Conservation (phyloP, 2,888 invertebrate species). For the Phyto melanocephala region DNA sequence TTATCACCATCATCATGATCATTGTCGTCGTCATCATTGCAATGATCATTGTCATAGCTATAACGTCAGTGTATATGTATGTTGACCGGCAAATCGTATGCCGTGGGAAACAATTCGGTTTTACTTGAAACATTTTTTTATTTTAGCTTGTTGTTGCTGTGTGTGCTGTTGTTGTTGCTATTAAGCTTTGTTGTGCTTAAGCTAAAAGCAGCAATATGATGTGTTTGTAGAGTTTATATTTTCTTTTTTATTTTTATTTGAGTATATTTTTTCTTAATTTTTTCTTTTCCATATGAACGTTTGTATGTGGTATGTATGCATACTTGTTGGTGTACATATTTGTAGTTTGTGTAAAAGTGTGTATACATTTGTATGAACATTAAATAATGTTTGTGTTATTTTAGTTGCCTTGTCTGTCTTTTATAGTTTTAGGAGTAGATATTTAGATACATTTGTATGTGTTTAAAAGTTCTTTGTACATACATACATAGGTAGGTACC, state of each 20-base stretch:
- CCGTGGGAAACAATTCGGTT: constrained; percentile 80
- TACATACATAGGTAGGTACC: too few relatives aligned
- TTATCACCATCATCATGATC: constrained; percentile 33
- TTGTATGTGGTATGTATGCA: neutral
- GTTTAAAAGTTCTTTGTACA: constrained; percentile 39
- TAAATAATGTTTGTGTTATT: constrained; percentile 46
- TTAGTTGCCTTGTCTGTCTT: constrained; percentile 62
- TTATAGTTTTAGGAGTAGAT: constrained; percentile 49
- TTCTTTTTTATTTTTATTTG: constrained; percentile 11
- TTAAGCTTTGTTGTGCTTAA: constrained; percentile 67
- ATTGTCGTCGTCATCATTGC: constrained; percentile 9
- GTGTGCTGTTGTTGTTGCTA: constrained; percentile 84
- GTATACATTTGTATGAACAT: too few relatives aligned
- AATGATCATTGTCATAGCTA: constrained; percentile 27
- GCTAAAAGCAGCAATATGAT: constrained; percentile 61
- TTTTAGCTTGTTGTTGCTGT: constrained; percentile 66
- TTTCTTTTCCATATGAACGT: neutral
- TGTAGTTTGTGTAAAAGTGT: neutral
- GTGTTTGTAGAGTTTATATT: constrained; percentile 47
- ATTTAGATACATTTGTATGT: constrained; percentile 47
- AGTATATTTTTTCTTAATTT: neutral
- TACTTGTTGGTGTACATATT: neutral
- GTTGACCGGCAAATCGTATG: constrained; percentile 80
- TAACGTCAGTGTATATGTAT: constrained; percentile 65
- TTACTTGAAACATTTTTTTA: constrained; percentile 76